Base-by-base conservation (phyloP, 2,797 vertebrate genomes). In the Acipenser oxyrinchus region DNA sequence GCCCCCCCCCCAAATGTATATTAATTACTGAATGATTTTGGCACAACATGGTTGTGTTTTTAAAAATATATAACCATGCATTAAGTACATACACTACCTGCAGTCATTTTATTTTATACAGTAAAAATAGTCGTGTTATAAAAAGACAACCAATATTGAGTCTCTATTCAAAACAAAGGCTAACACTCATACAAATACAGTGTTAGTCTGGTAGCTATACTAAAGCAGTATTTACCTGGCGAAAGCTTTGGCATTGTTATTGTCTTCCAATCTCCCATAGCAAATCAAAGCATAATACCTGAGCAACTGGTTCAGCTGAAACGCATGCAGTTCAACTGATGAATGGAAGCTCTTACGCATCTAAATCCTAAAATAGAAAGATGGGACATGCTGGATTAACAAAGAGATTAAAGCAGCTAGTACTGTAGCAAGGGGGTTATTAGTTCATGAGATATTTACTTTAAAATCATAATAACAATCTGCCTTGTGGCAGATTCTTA, bases 201-300 rank as follows among this genome's bases (percentile, higher is more conserved):
- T 11, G n/a, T 10, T 10, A 53, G 64, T n/a, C 13, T 37, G 52
- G 52, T 52, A 12, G 52, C 48, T 48, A 50, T 55, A 55, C 52
- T 62, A 71, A 11, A 60, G 58, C 65, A 51, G 15, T 23, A 10
- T 74, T 82, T 91, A 95, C 92, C 93, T 83, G 89, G 61, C 68
- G 85, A 89, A 51, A 86, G 83, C 76, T 88, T 85, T 65, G 85
- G 84, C 84, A 92, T 90, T 86, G 82, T 82, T 77, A 88, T 66
- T 69, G 86, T 87, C 86, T 87, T 92, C 95, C 89, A 91, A 82
- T 96, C 95, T 84, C 91, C 94, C 94, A 96, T 96, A 86, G 93
- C 90, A 91, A 79, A 76, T 57, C 72, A 77, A 73, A 82, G 81
- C 77, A 81, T 80, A 78, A 73, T 71, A 77, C 76, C 70, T 76